Evolutionary conservation across 2,797 vertebrate species (phyloP), one percentile per base, ranked within the genome.

Genomic region (Eleutherodactylus coqui): DNA sequence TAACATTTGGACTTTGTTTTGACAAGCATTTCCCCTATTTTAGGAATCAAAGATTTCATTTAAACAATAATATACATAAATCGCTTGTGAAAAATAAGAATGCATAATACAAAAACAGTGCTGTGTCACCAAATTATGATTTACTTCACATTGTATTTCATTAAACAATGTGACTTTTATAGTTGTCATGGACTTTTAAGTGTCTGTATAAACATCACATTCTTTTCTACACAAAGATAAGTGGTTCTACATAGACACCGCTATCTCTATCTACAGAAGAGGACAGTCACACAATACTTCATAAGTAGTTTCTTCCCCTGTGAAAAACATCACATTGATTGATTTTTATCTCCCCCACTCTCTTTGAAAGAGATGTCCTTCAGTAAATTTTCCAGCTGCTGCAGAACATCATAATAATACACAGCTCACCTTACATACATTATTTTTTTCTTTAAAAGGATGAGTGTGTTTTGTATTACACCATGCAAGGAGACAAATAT

Each of bases 1-100:
- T 82, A 72, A 55, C 32, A 55, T 82, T 49, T 72, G 64, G 62
- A 82, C 24, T 69, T 10, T 38, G 47, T 72, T 82, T 70, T 82
- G 64, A 72, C 43, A 82, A 70, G 49, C 34, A 53, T 32, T 24
- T 49, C 13, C 67, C 34, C 34, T 38, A 34, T 19, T 29, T 38
- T 19, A 27, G 47, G 24, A 82, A 82, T 53, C 41, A 21, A 70
- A 53, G 32, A 47, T 53, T 49, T 36, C 1, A 67, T 82, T 70
- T 53, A 38, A 70, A 19, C 24, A 32, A 82, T 70, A 19, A 51
- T 36, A 38, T 53, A 53, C 41, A 27, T 4, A 70, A 47, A 49
- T 45, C 6, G 21, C n/a, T 60, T 32, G 9, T 16, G 60, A 14
- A 47, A 75, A 45, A 32, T 45, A 75, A 27, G 27, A 43, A 27